Percentiles rank a stretch among this genome's conserved stretches.
Conservation (phyloP, 2,888 invertebrate genomes). For the Agrotis ipsilon region DNA sequence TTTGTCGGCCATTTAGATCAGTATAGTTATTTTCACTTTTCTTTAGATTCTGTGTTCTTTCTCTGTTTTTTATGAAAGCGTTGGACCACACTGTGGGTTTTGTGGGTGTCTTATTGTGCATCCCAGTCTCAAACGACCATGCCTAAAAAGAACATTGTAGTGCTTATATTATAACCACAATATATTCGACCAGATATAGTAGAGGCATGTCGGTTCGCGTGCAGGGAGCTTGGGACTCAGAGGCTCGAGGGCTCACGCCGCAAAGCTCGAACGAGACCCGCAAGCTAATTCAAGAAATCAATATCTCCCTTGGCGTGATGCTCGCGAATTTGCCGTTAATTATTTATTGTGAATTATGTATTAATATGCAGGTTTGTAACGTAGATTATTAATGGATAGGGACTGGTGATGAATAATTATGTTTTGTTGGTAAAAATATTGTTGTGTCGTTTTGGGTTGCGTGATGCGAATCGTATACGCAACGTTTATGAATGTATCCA, state of each 20-base stretch:
- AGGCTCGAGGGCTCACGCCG: conserved; percentile 51
- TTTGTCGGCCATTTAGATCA: too few relatives aligned
- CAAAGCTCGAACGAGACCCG: conserved; percentile 71
- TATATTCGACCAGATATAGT: conserved; percentile 24
- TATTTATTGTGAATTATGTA: conserved; percentile 37
- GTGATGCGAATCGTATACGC: too few relatives aligned
- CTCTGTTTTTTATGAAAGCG: too few relatives aligned
- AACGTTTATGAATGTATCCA: too few relatives aligned
- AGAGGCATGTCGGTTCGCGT: conserved; percentile 39
- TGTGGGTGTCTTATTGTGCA: too few relatives aligned
- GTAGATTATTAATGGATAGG: conserved; percentile 3
- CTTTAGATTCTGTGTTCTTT: too few relatives aligned
- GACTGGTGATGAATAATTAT: background rate
- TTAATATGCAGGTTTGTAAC: conserved; percentile 6
- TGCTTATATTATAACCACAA: conserved; percentile 9
- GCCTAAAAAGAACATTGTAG: conserved; percentile 1
- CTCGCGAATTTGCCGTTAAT: conserved; percentile 36
- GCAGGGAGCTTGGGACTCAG: conserved; percentile 33
- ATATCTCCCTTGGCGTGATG: conserved; percentile 63
- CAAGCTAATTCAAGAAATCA: conserved; percentile 73
- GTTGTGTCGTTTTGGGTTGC: too few relatives aligned
- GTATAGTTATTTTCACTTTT: too few relatives aligned
- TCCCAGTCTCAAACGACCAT: background rate
- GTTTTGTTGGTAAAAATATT: background rate
- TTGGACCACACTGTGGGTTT: too few relatives aligned